Conservation (phyloP, 2,797 vertebrate species). For the Muscicapa striata region DNA sequence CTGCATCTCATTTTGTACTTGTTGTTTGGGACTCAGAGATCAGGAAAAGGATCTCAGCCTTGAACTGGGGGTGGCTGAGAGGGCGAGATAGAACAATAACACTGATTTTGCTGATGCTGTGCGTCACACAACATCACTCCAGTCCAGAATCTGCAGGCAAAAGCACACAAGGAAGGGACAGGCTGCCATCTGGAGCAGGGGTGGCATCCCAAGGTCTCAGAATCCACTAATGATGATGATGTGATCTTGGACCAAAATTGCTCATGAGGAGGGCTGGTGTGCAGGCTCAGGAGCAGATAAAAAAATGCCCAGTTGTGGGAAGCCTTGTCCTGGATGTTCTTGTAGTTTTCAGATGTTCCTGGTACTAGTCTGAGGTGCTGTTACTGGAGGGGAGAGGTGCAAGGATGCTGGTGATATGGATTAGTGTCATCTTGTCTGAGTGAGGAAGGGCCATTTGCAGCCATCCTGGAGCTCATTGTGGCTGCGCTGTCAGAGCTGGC, state of each 20-base stretch:
- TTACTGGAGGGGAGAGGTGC: not conserved
- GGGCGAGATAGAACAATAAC: rapidly evolving
- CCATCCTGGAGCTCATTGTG: not conserved
- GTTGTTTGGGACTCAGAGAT: not conserved
- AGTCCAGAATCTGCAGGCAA: not conserved
- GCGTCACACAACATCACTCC: rapidly evolving
- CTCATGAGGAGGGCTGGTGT: rapidly evolving
- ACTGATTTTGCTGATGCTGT: not conserved
- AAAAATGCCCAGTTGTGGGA: not conserved
- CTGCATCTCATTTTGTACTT: not conserved
- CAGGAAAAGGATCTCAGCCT: not conserved
- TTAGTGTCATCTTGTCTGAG: not conserved
- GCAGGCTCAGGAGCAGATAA: not conserved
- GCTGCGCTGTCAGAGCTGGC: not conserved
- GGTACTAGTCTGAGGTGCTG: not conserved
- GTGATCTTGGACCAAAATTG: not conserved
- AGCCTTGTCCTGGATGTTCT: not conserved
- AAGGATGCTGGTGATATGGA: not conserved
- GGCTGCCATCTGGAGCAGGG: not conserved
- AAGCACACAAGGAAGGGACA: not conserved
- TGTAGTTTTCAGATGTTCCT: not conserved
- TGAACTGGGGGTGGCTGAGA: not conserved
- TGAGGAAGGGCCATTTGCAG: not conserved
- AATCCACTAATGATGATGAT: rapidly evolving
- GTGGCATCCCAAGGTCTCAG: not conserved